A percentile compares a stretch with the other conserved stretches of the same genome.
These are phyloP conservation scores for Littorina saxatilis DNA, from an alignment of 1,140 invertebrate species.

Conservation along the genomic window DNA sequence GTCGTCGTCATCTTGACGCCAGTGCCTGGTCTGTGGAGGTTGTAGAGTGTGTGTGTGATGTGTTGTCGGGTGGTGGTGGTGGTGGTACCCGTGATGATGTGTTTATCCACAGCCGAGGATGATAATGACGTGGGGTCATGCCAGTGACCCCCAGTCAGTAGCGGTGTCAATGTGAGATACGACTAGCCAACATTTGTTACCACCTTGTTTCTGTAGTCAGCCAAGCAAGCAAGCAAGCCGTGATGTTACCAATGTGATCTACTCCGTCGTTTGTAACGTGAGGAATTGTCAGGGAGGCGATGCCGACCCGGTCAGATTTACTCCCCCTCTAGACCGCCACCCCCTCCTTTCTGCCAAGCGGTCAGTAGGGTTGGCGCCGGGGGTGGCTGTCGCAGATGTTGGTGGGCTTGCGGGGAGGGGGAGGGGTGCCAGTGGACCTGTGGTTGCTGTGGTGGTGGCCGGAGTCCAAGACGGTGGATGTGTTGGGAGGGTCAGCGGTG, in stretches of 20 bases:
- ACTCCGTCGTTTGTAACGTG: not conserved
- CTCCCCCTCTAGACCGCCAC: not conserved
- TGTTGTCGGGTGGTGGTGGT: not conserved
- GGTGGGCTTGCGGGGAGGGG: slow-evolving; percentile 9
- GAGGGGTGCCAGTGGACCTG: not conserved
- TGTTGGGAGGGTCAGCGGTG: not conserved
- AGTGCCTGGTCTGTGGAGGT: too few species aligned
- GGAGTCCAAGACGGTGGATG: not conserved
- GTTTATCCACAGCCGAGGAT: not conserved
- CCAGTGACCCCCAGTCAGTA: too few species aligned
- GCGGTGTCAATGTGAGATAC: too few species aligned
- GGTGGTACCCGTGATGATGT: not conserved
- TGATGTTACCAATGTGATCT: not conserved
- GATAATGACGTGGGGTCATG: not conserved
- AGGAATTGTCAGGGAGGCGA: not conserved
- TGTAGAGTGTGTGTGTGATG: not conserved
- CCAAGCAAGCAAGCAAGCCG: not conserved
- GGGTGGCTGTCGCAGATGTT: slow-evolving; percentile 26
- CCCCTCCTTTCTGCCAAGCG: not conserved
- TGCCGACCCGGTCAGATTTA: not conserved
- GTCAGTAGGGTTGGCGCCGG: not conserved
- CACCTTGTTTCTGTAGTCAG: too few species aligned
- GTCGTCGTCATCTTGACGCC: too few species aligned
- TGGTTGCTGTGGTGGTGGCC: not conserved
- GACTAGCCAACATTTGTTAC: too few species aligned